Conservation (phyloP, 2,888 invertebrate species). For the Candidula unifasciata region DNA sequence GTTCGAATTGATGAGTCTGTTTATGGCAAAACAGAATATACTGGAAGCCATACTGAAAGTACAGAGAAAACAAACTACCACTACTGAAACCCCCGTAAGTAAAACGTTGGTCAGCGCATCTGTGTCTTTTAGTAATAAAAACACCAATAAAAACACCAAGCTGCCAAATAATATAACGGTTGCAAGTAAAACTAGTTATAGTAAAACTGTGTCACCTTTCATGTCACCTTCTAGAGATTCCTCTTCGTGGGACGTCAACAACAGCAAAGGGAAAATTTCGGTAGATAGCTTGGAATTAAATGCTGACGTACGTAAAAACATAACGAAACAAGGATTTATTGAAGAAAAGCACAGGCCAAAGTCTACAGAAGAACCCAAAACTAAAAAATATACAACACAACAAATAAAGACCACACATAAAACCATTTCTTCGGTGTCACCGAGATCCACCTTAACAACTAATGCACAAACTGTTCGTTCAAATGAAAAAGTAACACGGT, state of each 20-base stretch:
- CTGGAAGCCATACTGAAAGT: not conserved
- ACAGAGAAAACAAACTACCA: not conserved
- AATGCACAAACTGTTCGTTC: not conserved
- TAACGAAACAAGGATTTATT: not conserved
- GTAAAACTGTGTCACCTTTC: not conserved
- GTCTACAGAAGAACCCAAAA: not conserved
- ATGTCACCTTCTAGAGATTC: not conserved
- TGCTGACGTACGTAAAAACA: not conserved
- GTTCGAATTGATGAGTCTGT: slow-evolving; percentile 40
- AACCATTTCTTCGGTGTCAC: not conserved
- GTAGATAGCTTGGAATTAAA: not conserved
- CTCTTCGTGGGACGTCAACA: not conserved
- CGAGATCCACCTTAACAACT: not conserved
- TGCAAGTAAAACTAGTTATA: not conserved
- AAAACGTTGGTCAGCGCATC: not conserved
- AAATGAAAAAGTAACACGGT: not conserved
- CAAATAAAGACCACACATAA: not conserved
- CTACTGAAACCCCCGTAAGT: not conserved
- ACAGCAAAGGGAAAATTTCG: not conserved
- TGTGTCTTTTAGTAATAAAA: not conserved
- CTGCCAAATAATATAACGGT: not conserved
- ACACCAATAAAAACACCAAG: too few species aligned
- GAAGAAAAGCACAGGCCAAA: not conserved
- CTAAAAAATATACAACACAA: not conserved
- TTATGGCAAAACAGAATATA: not conserved